Evolutionary conservation across 2,888 invertebrate species (phyloP), one percentile per base, ranked within the genome.

Genomic region (Perdita meconis): DNA sequence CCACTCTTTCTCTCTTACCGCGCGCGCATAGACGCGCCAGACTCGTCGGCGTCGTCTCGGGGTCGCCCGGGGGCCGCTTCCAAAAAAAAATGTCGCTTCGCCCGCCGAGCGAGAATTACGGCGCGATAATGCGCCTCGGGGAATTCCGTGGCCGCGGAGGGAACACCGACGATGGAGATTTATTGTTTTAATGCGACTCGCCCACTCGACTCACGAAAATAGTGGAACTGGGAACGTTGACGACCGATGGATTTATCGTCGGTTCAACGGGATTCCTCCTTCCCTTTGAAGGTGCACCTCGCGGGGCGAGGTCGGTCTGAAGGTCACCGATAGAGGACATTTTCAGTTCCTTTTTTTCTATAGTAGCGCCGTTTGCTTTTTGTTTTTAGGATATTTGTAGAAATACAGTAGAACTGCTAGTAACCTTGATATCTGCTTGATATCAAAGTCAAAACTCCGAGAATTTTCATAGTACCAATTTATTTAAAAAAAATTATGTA

Each of bases 121-220:
- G 57, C 57, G 76, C 66, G 76, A 71, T 66, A 76, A 76, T 78
- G 55, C 61, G 57, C 51, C 24, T 12, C 34, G 57, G 30, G 71
- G 56, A 71, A 67, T 50, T 61, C 50, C 67, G 42, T 40, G 13
- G 44, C 16, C 16, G 12, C 10, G 13, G 36, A 51, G 59, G n/a
- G 26, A 24, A 63, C 22, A 19, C 10, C 6, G 22, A 44, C 47
- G 44, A 57, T 47, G 42, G 59, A 64, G 78, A 72, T 63, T 71
- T 63, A 53, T 72, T 10, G 64, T 53, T 63, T 47, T 42, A 60
- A 74, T 26, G 59, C 59, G 63, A 55, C 61, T 65, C 59, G 69
- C 69, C 74, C 57, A 63, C 50, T 63, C 44, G 51, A 8, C 10
- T 13, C 8, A 42, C 51, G 66, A 61, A 67, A 72, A 67, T 76